Conservation (phyloP, 1,140 invertebrate species). For the Monomorium pharaonis region DNA sequence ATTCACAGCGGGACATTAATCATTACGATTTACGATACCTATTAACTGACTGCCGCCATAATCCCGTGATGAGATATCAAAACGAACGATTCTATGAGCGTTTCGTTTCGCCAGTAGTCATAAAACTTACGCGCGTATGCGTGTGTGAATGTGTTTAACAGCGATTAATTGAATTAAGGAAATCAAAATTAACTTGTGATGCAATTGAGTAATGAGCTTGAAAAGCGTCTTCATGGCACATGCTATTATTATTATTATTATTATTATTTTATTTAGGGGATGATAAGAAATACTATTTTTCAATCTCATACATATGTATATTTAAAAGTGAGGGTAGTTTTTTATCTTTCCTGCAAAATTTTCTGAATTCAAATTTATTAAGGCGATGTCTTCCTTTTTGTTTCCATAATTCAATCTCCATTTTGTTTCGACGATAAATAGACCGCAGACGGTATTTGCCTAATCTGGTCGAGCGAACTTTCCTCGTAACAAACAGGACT, state of each 20-base stretch:
- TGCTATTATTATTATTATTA: background rate
- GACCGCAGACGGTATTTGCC: constrained; percentile 31
- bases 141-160: background rate
- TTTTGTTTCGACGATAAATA: background rate
- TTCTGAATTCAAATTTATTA: background rate
- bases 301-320: background rate
- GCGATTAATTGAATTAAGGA: constrained; percentile 9
- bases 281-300: background rate
- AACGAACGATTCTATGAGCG: constrained; percentile 4
- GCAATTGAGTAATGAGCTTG: background rate
- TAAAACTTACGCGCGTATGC: background rate
- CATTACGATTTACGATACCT: constrained; percentile 46
- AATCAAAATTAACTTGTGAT: background rate
- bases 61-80: constrained; percentile 18
- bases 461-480: constrained; percentile 44
- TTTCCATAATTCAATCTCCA: constrained; percentile 3
- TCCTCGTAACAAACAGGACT: constrained; percentile 69
- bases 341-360: background rate
- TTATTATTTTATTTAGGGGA: too few species aligned
- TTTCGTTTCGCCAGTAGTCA: background rate
- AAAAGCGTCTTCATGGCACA: background rate
- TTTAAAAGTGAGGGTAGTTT: too few species aligned
- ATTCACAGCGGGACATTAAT: constrained; percentile 46
- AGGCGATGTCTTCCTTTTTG: background rate
- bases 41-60: constrained; percentile 44